Base-by-base conservation (phyloP, 2,113 vertebrate species). In the Misgurnus mizolepis region DNA sequence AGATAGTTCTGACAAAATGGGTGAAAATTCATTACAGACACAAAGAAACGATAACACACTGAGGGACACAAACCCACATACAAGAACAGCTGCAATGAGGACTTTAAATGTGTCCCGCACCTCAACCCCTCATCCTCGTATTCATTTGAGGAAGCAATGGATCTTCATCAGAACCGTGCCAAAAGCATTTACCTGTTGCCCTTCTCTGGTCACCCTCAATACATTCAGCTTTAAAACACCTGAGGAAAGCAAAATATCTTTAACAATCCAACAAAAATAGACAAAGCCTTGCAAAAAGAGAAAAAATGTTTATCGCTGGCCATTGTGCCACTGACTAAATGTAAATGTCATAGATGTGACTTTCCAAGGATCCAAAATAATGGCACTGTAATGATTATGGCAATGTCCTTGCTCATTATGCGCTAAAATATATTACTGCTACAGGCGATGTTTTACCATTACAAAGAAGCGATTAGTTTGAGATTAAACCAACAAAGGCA, bases 21-120 rank as follows among this genome's bases (percentile, higher is more conserved):
- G 49, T 55, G 78, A 73, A 56, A 74, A 74, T 61, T 65, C 77
- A 70, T 80, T 70, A 65, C 4, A 18, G 34, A 70, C 68, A 69
- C 14, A 69, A 50, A 73, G 47, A 80, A 39, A 22, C 41, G 39
- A 79, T 62, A 62, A 47, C 11, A 67, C 62, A 4, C n/a, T 7
- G 12, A 50, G 65, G 45, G 45, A 41, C 14, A 5, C 11, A 3
- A 9, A 66, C 40, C 40, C 7, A 9, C 8, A 11, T 6, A 67
- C 45, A 68, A 68, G 61, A 53, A 74, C 60, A 68, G 81, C 4
- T 11, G n/a, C 41, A 67, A 41, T 61, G 47, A 12, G 66, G 55
- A 10, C 73, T 9, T 39, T 11, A 18, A 15, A 41, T 65, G 18
- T 67, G 50, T n/a, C 62, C 76, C 53, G 70, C 6, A 53, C 45